Conservation (phyloP, 2,797 vertebrate species). For the Rhinophrynus dorsalis region DNA sequence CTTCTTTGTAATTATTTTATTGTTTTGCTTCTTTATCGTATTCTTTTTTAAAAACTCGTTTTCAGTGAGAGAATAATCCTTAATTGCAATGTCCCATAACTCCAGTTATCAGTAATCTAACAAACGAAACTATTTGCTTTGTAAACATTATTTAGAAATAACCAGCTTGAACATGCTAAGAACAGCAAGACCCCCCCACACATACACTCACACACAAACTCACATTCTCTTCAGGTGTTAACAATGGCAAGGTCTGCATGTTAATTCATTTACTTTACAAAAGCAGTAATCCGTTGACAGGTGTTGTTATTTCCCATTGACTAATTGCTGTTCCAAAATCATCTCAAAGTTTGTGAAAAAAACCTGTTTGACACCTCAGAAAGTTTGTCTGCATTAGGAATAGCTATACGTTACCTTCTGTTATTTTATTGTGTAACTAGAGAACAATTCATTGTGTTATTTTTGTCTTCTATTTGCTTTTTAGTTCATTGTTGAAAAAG, state of each 20-base stretch:
- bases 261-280: constrained; percentile 50
- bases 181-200: constrained; percentile 45
- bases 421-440: background rate
- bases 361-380: constrained; percentile 46
- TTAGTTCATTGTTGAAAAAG: constrained; percentile 13
- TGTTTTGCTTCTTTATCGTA: too few relatives aligned
- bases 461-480: constrained; percentile 1
- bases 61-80: constrained; percentile 62
- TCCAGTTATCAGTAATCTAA: constrained; percentile 66
- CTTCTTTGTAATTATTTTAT: too few relatives aligned
- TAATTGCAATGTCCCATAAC: constrained; percentile 67
- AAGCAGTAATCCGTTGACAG: constrained; percentile 61
- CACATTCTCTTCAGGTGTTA: constrained; percentile 34
- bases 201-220: too few relatives aligned
- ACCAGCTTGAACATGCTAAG: constrained; percentile 47
- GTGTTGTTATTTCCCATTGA: constrained; percentile 67
- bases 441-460: background rate
- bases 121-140: constrained; percentile 52
- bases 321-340: constrained; percentile 65
- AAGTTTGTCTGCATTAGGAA: constrained; percentile 3
- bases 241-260: constrained; percentile 23
- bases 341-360: constrained; percentile 51
- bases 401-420: constrained; percentile 1
- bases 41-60: constrained; percentile 56
- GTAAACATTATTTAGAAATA: constrained; percentile 50